phyloP scores from a whole-genome alignment of 2,113 vertebrate genomes.

The Scophthalmus maximus region DNA sequence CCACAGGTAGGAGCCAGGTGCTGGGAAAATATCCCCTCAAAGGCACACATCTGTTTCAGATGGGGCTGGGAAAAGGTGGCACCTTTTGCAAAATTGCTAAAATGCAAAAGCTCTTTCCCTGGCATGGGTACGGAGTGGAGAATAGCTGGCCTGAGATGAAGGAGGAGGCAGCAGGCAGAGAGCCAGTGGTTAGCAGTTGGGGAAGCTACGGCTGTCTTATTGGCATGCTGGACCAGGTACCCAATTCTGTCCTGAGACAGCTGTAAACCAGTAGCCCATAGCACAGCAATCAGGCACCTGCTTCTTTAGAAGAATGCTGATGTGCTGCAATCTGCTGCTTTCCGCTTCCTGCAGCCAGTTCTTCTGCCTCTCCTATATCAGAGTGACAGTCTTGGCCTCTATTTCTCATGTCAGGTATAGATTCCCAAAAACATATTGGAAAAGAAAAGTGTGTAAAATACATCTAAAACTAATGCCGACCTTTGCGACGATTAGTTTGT shows the following conservation, averaged over 20 bases:
- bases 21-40: slow-evolving; percentile 71
- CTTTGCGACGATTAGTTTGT: slow-evolving; percentile 98
- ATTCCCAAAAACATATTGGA: slow-evolving; percentile 77
- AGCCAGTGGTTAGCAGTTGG: slow-evolving; percentile 90
- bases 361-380: slow-evolving; percentile 83
- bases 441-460: slow-evolving; percentile 65
- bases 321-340: slow-evolving; percentile 87
- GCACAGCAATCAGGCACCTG: slow-evolving; percentile 92
- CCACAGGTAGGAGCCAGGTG: slow-evolving; percentile 79
- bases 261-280: slow-evolving; percentile 97
- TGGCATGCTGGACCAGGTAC: slow-evolving; percentile 94
- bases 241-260: slow-evolving; percentile 92
- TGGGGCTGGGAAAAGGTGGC: slow-evolving; percentile 61
- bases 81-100: slow-evolving; percentile 74
- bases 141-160: slow-evolving; percentile 85
- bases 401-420: slow-evolving; percentile 79
- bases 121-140: slow-evolving; percentile 78
- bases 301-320: slow-evolving; percentile 92
- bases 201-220: slow-evolving; percentile 88
- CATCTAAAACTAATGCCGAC: slow-evolving; percentile 94
- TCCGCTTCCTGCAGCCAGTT: slow-evolving; percentile 82
- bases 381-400: slow-evolving; percentile 88
- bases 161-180: slow-evolving; percentile 87
- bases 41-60: slow-evolving; percentile 84
- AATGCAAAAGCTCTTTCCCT: slow-evolving; percentile 73